Evolutionary conservation across 1,140 invertebrate genomes (phyloP).

Genomic region (Drosophila takahashii): DNA sequence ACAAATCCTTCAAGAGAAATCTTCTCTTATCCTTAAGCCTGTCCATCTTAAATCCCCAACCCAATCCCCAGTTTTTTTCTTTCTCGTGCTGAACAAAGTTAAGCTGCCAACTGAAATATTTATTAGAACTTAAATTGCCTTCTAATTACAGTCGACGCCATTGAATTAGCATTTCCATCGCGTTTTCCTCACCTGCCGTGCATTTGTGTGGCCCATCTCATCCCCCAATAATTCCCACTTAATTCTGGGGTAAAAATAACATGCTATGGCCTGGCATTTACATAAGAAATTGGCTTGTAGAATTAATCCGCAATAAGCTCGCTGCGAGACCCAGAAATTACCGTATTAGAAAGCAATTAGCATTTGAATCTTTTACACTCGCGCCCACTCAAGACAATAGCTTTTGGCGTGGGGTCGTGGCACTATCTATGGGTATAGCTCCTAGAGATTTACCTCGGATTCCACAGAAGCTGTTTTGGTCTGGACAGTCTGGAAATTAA

Average conservation of each 20-base stretch:
- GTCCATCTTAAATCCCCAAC: background rate
- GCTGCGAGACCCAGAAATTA: conserved; percentile 74
- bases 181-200: conserved; percentile 48
- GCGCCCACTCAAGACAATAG: conserved; percentile 43
- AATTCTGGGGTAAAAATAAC: conserved; percentile 57
- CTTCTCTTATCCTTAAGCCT: conserved; percentile 6
- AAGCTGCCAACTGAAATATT: conserved; percentile 69
- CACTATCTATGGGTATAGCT: conserved; percentile 18
- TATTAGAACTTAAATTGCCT: conserved; percentile 77
- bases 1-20: conserved; percentile 24
- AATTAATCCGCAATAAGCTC: conserved; percentile 84
- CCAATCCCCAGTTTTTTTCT: conserved; percentile 1
- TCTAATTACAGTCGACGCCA: conserved; percentile 72
- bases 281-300: conserved; percentile 84
- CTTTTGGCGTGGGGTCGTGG: conserved; percentile 10
- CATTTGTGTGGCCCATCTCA: background rate
- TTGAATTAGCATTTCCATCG: conserved; percentile 67
- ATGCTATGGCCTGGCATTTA: conserved; percentile 74
- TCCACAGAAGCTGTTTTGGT: conserved; percentile 18
- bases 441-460: conserved; percentile 2
- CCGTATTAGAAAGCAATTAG: conserved; percentile 84
- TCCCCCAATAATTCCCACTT: background rate
- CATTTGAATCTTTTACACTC: conserved; percentile 74
- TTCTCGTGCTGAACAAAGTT: conserved; percentile 9
- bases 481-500: conserved; percentile 68